Percentiles rank a stretch among this genome's conserved stretches.
Conservation (phyloP, 2,888 invertebrate genomes). For the Monoplex corrugatus region DNA sequence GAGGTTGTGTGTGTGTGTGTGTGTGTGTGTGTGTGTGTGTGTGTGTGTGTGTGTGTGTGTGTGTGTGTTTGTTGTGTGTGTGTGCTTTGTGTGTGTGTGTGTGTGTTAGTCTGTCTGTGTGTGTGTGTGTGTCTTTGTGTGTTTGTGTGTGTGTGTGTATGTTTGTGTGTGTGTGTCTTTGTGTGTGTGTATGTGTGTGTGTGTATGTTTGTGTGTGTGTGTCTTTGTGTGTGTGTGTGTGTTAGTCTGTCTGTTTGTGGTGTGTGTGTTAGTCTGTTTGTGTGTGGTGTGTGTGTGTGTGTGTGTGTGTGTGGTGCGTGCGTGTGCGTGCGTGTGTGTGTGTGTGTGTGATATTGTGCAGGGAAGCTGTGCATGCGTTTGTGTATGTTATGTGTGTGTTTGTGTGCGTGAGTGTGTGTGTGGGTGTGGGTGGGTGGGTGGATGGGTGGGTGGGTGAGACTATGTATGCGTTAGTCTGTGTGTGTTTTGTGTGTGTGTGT, state of each 20-base stretch:
- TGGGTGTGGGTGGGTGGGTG: neutral
- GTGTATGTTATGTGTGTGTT: no score
- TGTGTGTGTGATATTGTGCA: no score
- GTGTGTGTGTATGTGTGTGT: neutral
- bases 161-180: neutral
- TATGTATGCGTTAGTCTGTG: no score
- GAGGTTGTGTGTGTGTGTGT: slow-evolving; percentile 21
- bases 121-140: neutral
- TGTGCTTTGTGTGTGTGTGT: neutral
- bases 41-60: neutral
- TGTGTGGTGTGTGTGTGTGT: neutral
- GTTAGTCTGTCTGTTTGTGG: neutral
- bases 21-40: neutral
- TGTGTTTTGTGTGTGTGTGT: neutral
- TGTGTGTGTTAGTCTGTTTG: neutral
- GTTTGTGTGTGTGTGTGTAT: neutral
- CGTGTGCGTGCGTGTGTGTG: no score
- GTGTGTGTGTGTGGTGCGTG: neutral
- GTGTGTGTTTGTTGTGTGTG: no score
- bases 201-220: neutral
- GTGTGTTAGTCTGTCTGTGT: neutral
- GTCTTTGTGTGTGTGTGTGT: neutral
- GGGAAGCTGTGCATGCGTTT: no score
- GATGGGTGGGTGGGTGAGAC: neutral
- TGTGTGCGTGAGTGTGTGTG: neutral